Evolutionary conservation across 2,797 vertebrate genomes (phyloP).

Genomic region (Scolopax rusticola): DNA sequence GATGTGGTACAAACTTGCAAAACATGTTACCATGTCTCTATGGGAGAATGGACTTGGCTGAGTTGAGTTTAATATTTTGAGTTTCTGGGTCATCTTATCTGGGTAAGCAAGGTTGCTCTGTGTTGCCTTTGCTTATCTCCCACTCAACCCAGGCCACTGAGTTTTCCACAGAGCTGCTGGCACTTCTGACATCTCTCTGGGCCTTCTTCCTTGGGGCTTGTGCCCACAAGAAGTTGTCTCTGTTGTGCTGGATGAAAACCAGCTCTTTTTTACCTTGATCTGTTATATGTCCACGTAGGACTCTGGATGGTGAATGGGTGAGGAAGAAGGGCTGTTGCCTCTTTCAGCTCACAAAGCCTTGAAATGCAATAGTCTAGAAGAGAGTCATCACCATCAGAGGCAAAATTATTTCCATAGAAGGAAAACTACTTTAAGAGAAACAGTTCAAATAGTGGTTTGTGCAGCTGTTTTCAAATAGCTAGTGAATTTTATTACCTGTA

Average conservation of each 20-base stretch:
- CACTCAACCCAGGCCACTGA: background rate
- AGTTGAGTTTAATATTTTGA: accelerated
- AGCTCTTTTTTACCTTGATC: background rate
- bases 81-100: background rate
- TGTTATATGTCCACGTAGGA: accelerated
- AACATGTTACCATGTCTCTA: accelerated
- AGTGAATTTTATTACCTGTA: background rate
- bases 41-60: background rate
- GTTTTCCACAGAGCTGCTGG: background rate
- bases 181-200: background rate
- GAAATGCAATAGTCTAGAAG: background rate
- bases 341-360: background rate
- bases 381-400: background rate
- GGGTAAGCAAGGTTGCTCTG: accelerated
- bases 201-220: background rate
- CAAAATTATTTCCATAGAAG: slow-evolving; percentile 23
- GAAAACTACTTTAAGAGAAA: slow-evolving; percentile 17
- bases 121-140: background rate
- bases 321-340: background rate
- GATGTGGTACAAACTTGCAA: accelerated
- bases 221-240: background rate
- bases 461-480: background rate
- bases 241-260: background rate
- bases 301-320: background rate
- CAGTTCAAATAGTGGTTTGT: background rate